Percentiles rank a stretch among this genome's conserved stretches.
Evolutionary conservation across 2,888 invertebrate genomes (phyloP).

Genomic region (Parnassius glacialis): DNA sequence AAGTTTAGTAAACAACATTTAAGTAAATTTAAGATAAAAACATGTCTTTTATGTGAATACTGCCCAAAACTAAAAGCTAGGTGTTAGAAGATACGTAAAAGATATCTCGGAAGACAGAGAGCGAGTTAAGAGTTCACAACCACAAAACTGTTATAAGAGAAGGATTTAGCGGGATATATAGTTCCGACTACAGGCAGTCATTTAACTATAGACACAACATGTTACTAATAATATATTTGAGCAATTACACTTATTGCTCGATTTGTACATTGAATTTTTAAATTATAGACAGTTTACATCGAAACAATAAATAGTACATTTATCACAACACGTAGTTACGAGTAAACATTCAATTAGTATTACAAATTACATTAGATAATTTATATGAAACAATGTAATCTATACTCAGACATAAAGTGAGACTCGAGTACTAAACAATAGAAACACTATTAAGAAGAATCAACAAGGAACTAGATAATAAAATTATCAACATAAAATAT

Average conservation of each 20-base stretch:
- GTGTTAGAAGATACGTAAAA: constrained; percentile 44
- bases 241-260: constrained; percentile 63
- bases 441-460: constrained; percentile 52
- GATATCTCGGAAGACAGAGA: constrained; percentile 68
- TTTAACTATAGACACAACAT: constrained; percentile 27
- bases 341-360: constrained; percentile 43
- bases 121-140: constrained; percentile 69
- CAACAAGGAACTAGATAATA: constrained; percentile 71
- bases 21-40: constrained; percentile 54
- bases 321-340: constrained; percentile 77
- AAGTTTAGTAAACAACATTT: constrained; percentile 48
- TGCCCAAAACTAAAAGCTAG: constrained; percentile 64
- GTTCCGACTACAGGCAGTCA: constrained; percentile 37
- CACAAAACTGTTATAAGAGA: constrained; percentile 53
- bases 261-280: constrained; percentile 55
- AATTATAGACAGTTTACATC: constrained; percentile 57
- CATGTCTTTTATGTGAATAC: constrained; percentile 78
- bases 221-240: constrained; percentile 48
- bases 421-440: constrained; percentile 56
- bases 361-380: constrained; percentile 39
- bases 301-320: constrained; percentile 61
- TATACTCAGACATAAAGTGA: constrained; percentile 57
- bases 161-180: constrained; percentile 36
- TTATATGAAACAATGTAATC: constrained; percentile 50
- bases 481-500: constrained; percentile 74